A percentile compares a stretch with the other conserved stretches of the same genome.
These are phyloP conservation scores for Electrophaes corylata DNA, from an alignment of 2,888 invertebrate genomes.

Conservation along the genomic window DNA sequence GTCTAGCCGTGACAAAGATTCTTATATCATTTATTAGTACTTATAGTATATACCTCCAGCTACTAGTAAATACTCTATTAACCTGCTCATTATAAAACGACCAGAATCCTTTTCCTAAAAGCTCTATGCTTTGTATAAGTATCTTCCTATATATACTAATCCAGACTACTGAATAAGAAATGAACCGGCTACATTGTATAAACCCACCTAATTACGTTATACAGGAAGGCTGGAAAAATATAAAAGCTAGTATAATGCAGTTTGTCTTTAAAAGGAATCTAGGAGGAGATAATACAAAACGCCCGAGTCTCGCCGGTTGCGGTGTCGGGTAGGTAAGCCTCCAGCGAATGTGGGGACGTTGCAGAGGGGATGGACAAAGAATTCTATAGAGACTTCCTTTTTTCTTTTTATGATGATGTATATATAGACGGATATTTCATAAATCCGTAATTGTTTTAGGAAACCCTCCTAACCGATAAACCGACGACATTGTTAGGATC, in stretches of 20 bases:
- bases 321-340: conserved; percentile 57
- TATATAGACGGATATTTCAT: not conserved
- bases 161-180: conserved; percentile 23
- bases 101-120: conserved; percentile 12
- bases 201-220: conserved; percentile 30
- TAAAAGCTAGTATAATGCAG: conserved; percentile 34
- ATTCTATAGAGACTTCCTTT: conserved; percentile 32
- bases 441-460: not conserved
- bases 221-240: conserved; percentile 30
- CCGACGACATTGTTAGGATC: too few relatives aligned
- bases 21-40: too few relatives aligned
- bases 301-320: conserved; percentile 46
- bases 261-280: conserved; percentile 50
- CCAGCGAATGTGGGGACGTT: conserved; percentile 42
- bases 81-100: conserved; percentile 2
- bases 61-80: not conserved
- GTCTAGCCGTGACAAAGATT: too few relatives aligned
- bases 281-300: conserved; percentile 65
- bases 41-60: too few relatives aligned
- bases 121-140: conserved; percentile 6
- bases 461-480: too few relatives aligned
- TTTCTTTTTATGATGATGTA: not conserved
- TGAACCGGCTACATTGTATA: conserved; percentile 25
- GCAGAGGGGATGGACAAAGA: conserved; percentile 41
- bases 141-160: not conserved